Conservation (phyloP, 2,797 vertebrate species). For the Limosa lapponica region DNA sequence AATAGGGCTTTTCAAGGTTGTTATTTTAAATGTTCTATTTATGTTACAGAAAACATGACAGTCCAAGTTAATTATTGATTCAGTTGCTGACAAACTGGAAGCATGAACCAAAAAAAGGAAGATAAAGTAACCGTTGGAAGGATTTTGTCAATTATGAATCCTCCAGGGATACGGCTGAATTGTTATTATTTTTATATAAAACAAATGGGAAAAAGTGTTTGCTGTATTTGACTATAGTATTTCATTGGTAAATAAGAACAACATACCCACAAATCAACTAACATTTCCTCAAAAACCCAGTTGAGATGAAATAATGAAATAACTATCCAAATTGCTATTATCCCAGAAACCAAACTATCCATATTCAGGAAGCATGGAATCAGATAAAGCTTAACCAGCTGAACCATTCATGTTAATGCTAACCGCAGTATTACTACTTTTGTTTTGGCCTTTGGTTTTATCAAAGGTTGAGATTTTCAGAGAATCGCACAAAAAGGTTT, state of each 20-base stretch:
- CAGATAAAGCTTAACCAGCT: slow-evolving; percentile 14
- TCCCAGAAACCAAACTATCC: slow-evolving; percentile 4
- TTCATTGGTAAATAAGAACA: slow-evolving; percentile 46
- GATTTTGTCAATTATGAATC: slow-evolving; percentile 17
- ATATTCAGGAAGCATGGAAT: slow-evolving; percentile 6
- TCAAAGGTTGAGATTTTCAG: background rate
- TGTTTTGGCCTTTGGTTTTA: background rate
- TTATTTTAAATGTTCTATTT: slow-evolving; percentile 46
- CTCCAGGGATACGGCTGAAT: background rate
- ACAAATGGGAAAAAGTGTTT: background rate
- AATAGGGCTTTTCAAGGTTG: slow-evolving; percentile 1
- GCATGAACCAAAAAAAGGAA: background rate
- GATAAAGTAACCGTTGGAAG: background rate
- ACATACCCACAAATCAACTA: slow-evolving; percentile 24
- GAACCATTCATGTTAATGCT: background rate
- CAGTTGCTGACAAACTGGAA: slow-evolving; percentile 27
- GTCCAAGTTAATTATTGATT: slow-evolving; percentile 47
- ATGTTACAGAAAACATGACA: slow-evolving; percentile 4
- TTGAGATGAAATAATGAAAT: slow-evolving; percentile 50
- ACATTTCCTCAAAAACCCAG: slow-evolving; percentile 37
- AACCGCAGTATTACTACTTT: background rate
- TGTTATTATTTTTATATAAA: background rate
- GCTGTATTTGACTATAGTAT: background rate
- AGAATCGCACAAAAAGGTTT: background rate
- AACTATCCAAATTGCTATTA: slow-evolving; percentile 13